These are phyloP conservation scores for Heliconius ismenius DNA, from an alignment of 2,888 invertebrate genomes.

Conservation along the genomic window DNA sequence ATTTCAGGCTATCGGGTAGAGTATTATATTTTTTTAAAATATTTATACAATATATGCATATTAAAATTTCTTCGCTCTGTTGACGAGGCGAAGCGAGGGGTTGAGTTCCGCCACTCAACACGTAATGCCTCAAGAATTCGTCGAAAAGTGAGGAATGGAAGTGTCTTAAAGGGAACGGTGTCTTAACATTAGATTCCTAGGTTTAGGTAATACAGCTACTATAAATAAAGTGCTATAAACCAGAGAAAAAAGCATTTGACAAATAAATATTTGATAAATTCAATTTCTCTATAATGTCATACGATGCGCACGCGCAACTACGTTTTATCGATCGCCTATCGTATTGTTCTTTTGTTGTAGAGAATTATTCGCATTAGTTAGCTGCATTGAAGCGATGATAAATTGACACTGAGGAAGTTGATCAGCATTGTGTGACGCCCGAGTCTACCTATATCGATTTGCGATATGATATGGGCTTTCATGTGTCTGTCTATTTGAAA, in stretches of 20 bases:
- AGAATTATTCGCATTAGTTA: slow-evolving; percentile 36
- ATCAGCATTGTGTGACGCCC: slow-evolving; percentile 20
- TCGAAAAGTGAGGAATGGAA: not conserved
- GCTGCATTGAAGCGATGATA: slow-evolving; percentile 34
- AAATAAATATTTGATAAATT: slow-evolving; percentile 13
- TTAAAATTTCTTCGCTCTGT: no score
- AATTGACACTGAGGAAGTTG: slow-evolving; percentile 30
- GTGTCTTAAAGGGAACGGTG: not conserved
- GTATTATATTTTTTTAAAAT: not conserved
- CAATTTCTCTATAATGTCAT: not conserved
- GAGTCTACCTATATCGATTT: not conserved
- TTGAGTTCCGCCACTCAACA: not conserved
- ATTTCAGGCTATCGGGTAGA: no score
- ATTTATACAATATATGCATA: not conserved
- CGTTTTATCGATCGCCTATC: slow-evolving; percentile 31
- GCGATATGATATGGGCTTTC: slow-evolving; percentile 4
- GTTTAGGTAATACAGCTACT: not conserved
- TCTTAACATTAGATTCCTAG: not conserved
- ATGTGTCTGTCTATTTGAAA: not conserved
- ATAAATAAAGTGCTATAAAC: not conserved
- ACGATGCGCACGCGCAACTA: slow-evolving; percentile 35
- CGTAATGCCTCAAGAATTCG: not conserved
- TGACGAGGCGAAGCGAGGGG: no score
- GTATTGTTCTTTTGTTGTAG: slow-evolving; percentile 41
- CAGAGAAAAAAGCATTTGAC: not conserved